A percentile compares a stretch with the other conserved stretches of the same genome.
Evolutionary conservation across 2,113 vertebrate genomes (phyloP).

Genomic region (Silurus meridionalis): DNA sequence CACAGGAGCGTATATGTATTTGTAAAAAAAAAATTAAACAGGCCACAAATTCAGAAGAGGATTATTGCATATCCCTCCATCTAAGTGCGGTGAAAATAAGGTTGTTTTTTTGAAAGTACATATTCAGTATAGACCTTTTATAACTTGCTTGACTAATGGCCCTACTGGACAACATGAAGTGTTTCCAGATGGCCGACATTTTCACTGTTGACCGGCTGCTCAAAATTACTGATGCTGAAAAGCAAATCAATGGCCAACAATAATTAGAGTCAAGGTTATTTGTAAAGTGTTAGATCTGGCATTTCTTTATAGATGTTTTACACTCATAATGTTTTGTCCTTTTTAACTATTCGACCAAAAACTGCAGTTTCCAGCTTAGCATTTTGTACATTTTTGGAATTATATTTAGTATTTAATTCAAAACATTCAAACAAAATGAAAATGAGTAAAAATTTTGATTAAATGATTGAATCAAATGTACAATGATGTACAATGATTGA

Average conservation of each 20-base stretch:
- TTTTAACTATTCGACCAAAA: neutral
- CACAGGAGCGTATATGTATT: too few relatives aligned
- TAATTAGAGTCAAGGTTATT: constrained; percentile 6
- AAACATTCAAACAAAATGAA: too few relatives aligned
- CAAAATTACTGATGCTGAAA: neutral
- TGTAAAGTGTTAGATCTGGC: neutral
- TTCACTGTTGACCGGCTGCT: constrained; percentile 14
- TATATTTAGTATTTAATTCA: too few relatives aligned
- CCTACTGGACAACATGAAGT: neutral
- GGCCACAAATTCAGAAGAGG: neutral
- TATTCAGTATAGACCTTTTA: neutral
- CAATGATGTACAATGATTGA: too few relatives aligned
- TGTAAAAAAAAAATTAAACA: neutral
- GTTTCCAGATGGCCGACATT: neutral
- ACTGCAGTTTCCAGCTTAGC: too few relatives aligned
- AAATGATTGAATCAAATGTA: too few relatives aligned
- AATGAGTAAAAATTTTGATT: too few relatives aligned
- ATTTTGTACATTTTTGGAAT: too few relatives aligned
- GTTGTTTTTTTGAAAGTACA: neutral
- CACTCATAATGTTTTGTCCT: neutral
- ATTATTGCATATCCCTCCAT: neutral
- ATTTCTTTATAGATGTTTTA: neutral
- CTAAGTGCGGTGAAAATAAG: neutral
- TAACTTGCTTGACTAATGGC: neutral
- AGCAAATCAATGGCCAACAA: neutral